Evolutionary conservation across 2,888 invertebrate genomes (phyloP).

Genomic region (Merodon equestris): DNA sequence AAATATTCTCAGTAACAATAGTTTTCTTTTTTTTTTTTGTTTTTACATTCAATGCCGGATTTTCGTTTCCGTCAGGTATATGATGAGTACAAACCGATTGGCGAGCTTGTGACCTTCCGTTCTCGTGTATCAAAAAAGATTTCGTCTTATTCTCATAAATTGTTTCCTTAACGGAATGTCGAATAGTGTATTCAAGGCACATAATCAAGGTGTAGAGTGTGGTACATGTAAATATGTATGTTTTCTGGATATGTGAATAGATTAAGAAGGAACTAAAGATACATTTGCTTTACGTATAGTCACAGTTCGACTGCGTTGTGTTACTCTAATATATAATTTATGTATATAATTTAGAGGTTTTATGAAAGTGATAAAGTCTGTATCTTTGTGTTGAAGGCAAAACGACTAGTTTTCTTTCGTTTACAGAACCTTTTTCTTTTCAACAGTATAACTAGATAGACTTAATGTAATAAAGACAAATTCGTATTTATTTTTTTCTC

Average conservation of each 20-base stretch:
- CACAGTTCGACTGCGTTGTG: slow-evolving; percentile 49
- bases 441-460: too few relatives aligned
- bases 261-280: slow-evolving; percentile 8
- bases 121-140: too few relatives aligned
- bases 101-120: slow-evolving; percentile 43
- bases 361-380: slow-evolving; percentile 60
- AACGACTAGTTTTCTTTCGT: slow-evolving; percentile 51
- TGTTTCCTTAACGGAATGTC: slow-evolving; percentile 1
- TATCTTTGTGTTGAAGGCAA: slow-evolving; percentile 60
- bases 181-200: not conserved
- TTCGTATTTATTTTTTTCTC: slow-evolving; percentile 39
- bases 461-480: too few relatives aligned
- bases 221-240: slow-evolving; percentile 46
- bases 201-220: slow-evolving; percentile 15
- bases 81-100: slow-evolving; percentile 7
- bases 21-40: not conserved
- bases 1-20: slow-evolving; percentile 51
- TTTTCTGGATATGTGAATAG: slow-evolving; percentile 42
- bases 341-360: slow-evolving; percentile 54
- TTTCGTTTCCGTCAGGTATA: slow-evolving; percentile 59
- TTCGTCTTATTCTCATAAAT: slow-evolving; percentile 1
- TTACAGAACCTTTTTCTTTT: slow-evolving; percentile 23
- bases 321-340: slow-evolving; percentile 44
- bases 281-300: slow-evolving; percentile 29
- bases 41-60: slow-evolving; percentile 38